Evolutionary conservation across 2,888 invertebrate species (phyloP), one percentile per base, ranked within the genome.

Genomic region (Gnatocerus cornutus): DNA sequence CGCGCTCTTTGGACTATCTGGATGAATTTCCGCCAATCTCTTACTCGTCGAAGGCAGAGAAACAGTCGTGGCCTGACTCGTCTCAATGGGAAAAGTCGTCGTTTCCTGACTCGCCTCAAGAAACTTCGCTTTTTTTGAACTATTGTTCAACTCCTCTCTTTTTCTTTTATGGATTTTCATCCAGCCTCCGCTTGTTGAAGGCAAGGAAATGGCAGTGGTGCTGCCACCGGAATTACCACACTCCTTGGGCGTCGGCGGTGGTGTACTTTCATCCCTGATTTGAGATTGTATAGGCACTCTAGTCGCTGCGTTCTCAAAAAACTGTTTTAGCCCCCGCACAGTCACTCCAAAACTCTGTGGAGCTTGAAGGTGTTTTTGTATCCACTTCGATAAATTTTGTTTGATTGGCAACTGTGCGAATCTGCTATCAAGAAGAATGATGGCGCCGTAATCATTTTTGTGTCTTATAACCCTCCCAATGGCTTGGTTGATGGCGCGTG

Each of bases 381-480:
- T 86, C 97, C 97, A 98, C 39, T 91, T 87, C 0, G 97, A 97
- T 59, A 98, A 84, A 87, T n/a, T n/a, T n/a, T n/a, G n/a, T n/a
- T n/a, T n/a, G n/a, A n/a, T n/a, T n/a, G n/a, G n/a, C n/a, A n/a
- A 84, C 80, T 87, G 89, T 68, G 89, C 90, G 84, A 96, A 99
- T 83, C 99, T 90, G 70, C 88, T 88, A 85, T 99, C 99, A 84
- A 97, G 94, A 0, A 99, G 87, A 71, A 99, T 86, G 77, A 99
- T 97, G 7, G 96, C 97, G 8, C 99, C 99, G 85, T 93, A 99
- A 86, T 99, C 99, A 83, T 95, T 88, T 78, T 92, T 91, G 84
- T 99, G 99, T 69, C 99, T 89, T 73, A 99, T 98, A 0, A 99
- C 98, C 81, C 99, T 90, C 6, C 99, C 99, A 76, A 99, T 94